A percentile compares a stretch with the other conserved stretches of the same genome.
phyloP scores from a whole-genome alignment of 2,888 invertebrate genomes.

The Caenorhabditis sp. region DNA sequence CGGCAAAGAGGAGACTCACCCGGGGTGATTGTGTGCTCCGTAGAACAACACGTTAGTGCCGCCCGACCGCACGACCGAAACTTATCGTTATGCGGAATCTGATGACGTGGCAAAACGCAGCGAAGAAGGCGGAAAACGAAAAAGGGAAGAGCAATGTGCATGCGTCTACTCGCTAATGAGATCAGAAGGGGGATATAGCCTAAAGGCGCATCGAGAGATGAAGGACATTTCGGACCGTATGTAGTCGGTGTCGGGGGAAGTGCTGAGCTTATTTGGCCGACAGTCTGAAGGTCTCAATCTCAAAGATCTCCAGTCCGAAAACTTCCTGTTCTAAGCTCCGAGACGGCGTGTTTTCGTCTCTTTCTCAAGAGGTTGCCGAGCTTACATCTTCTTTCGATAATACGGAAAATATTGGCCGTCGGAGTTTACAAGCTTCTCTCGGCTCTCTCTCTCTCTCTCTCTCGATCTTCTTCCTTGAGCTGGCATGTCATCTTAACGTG shows the following conservation, averaged over 20 bases:
- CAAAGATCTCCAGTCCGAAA: slow-evolving; percentile 1
- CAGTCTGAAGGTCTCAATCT: no score
- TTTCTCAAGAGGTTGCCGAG: slow-evolving; percentile 10
- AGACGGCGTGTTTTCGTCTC: not conserved
- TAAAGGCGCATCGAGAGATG: slow-evolving; percentile 12
- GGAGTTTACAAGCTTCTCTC: not conserved
- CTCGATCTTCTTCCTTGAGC: not conserved
- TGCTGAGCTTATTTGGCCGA: no score
- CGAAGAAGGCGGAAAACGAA: not conserved
- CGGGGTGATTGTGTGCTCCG: not conserved
- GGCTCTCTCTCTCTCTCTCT: not conserved
- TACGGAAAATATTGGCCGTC: no score
- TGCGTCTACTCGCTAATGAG: slow-evolving; percentile 28
- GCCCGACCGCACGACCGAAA: slow-evolving; percentile 13
- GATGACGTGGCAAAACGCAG: slow-evolving; percentile 23
- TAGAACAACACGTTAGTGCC: slow-evolving; percentile 44
- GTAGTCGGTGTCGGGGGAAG: no score
- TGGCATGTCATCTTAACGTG: not conserved
- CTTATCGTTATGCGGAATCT: slow-evolving; percentile 43
- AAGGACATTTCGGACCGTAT: no score
- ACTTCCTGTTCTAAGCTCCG: no score
- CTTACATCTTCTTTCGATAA: no score
- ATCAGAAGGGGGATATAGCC: slow-evolving; percentile 40
- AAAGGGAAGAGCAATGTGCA: not conserved
- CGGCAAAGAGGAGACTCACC: slow-evolving; percentile 12